Conservation (phyloP, 2,113 vertebrate genomes). For the Psilopsiagon aurifrons region DNA sequence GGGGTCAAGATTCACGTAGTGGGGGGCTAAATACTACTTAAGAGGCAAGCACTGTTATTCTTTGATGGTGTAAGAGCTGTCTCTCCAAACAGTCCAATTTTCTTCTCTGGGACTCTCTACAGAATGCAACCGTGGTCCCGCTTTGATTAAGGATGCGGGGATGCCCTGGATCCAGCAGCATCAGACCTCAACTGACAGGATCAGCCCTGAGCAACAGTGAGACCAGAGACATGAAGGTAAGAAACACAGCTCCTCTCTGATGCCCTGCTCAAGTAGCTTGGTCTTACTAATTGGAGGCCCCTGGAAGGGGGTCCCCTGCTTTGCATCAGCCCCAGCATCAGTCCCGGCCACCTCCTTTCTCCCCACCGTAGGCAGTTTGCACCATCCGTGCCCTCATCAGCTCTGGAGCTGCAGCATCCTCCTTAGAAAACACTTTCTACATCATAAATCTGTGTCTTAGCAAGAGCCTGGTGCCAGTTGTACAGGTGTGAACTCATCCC, state of each 20-base stretch:
- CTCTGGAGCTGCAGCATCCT: neutral
- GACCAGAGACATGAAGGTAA: neutral
- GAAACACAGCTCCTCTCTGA: neutral
- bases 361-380: neutral
- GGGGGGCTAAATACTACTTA: neutral
- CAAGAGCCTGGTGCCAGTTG: neutral
- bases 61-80: neutral
- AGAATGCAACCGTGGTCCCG: neutral
- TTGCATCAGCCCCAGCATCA: neutral
- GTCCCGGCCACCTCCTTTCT: neutral
- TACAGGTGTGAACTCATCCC: neutral
- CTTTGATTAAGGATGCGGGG: neutral
- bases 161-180: neutral
- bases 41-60: neutral
- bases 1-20: neutral
- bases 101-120: neutral
- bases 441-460: fast-evolving
- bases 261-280: neutral
- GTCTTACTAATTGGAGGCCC: neutral
- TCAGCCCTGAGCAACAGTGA: neutral
- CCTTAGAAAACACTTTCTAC: neutral
- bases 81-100: neutral
- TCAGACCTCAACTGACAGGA: neutral
- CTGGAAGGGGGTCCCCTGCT: neutral
- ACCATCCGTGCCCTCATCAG: neutral